These are phyloP conservation scores for Atta cephalotes DNA, from an alignment of 1,140 invertebrate genomes.

Conservation along the genomic window DNA sequence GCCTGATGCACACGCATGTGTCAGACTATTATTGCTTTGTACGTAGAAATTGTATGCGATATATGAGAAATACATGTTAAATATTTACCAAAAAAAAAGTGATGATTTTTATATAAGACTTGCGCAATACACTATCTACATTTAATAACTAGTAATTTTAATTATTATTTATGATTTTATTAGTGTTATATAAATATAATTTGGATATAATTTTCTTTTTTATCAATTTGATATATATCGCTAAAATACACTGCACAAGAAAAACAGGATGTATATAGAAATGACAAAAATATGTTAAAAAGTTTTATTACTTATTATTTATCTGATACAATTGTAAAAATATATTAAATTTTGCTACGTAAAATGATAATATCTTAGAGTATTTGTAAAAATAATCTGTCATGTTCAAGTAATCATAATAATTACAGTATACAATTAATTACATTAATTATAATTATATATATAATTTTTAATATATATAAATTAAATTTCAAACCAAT, in stretches of 20 bases:
- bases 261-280: not conserved
- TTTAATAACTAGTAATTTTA: constrained; percentile 27
- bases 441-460: not conserved
- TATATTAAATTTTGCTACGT: not conserved
- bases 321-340: not conserved
- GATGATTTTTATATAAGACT: not conserved
- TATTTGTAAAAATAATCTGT: constrained; percentile 1
- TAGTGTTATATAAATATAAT: not conserved
- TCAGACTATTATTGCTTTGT: not conserved
- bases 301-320: constrained; percentile 9
- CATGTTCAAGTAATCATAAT: constrained; percentile 9
- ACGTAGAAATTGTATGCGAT: not conserved
- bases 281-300: not conserved
- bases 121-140: not conserved
- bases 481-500: not conserved
- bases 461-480: not conserved
- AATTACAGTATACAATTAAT: too few relatives aligned
- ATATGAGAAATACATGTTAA: not conserved
- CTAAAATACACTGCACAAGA: not conserved
- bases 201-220: not conserved
- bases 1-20: not conserved
- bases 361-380: constrained; percentile 12
- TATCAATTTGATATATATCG: not conserved
- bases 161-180: not conserved
- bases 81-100: not conserved